A percentile compares a stretch with the other conserved stretches of the same genome.
These are phyloP conservation scores for Drosophila serrata DNA, from an alignment of 1,140 invertebrate species.

Conservation along the genomic window DNA sequence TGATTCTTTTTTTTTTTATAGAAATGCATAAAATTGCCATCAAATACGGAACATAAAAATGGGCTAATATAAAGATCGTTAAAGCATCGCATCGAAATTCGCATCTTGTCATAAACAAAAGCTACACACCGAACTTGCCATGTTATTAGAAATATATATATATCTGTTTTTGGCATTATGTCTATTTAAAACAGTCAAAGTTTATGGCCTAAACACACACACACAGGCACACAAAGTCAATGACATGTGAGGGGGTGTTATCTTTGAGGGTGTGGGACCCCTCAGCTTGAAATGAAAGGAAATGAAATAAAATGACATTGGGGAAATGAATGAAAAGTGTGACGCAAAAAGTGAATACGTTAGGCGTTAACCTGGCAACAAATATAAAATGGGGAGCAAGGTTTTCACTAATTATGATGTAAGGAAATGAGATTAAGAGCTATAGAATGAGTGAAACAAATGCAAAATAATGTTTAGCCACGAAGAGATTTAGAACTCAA, in stretches of 20 bases:
- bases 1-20: slow-evolving; percentile 14
- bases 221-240: slow-evolving; percentile 52
- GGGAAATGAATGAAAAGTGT: slow-evolving; percentile 49
- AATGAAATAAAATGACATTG: slow-evolving; percentile 32
- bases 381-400: slow-evolving; percentile 11
- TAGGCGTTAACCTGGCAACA: slow-evolving; percentile 34
- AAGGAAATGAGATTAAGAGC: slow-evolving; percentile 23
- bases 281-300: slow-evolving; percentile 17
- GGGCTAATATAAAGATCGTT: slow-evolving; percentile 39
- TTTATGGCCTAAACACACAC: slow-evolving; percentile 40
- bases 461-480: neutral
- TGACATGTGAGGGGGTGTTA: slow-evolving; percentile 55
- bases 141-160: slow-evolving; percentile 15
- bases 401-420: slow-evolving; percentile 24
- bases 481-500: neutral
- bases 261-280: slow-evolving; percentile 16
- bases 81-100: slow-evolving; percentile 21
- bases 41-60: slow-evolving; percentile 34
- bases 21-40: slow-evolving; percentile 37
- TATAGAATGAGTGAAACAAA: neutral
- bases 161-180: slow-evolving; percentile 21
- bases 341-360: slow-evolving; percentile 45
- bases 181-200: slow-evolving; percentile 33
- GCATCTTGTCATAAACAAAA: slow-evolving; percentile 24
- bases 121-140: slow-evolving; percentile 15